Conservation (phyloP, 2,888 invertebrate species). For the Tenthredo distinguenda region DNA sequence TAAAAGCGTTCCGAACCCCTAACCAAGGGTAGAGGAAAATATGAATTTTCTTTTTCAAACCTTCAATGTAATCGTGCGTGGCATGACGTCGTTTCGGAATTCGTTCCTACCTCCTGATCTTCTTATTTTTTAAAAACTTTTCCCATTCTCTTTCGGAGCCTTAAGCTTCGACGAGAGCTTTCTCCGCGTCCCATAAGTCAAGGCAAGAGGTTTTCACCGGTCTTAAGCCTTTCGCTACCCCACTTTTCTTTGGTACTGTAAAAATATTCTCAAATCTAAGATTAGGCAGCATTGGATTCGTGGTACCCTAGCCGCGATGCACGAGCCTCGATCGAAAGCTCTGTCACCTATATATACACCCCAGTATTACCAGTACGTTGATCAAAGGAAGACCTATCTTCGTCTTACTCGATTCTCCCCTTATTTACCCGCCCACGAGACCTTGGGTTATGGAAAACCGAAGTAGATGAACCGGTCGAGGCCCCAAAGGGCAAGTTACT, state of each 20-base stretch:
- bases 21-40: not conserved
- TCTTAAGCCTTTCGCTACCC: not conserved
- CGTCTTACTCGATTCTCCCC: not conserved
- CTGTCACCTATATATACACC: not conserved
- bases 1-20: not conserved
- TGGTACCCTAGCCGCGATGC: not conserved
- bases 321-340: not conserved
- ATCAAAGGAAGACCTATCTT: conserved; percentile 26
- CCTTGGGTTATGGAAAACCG: not conserved
- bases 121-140: not conserved
- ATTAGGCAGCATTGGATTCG: not conserved
- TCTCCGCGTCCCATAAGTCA: not conserved
- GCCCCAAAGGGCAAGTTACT: not conserved
- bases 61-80: not conserved
- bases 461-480: not conserved
- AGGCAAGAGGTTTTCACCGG: not conserved
- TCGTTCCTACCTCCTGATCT: not conserved
- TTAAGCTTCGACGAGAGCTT: not conserved
- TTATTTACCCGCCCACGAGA: conserved; percentile 3
- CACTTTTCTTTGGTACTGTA: not conserved
- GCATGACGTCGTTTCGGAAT: not conserved
- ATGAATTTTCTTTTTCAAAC: not conserved
- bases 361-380: conserved; percentile 22
- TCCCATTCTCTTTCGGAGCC: not conserved
- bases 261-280: not conserved